Percentiles rank a stretch among this genome's conserved stretches.
phyloP scores from a whole-genome alignment of 2,888 invertebrate species.

The Zhuqinia jingwanae region DNA sequence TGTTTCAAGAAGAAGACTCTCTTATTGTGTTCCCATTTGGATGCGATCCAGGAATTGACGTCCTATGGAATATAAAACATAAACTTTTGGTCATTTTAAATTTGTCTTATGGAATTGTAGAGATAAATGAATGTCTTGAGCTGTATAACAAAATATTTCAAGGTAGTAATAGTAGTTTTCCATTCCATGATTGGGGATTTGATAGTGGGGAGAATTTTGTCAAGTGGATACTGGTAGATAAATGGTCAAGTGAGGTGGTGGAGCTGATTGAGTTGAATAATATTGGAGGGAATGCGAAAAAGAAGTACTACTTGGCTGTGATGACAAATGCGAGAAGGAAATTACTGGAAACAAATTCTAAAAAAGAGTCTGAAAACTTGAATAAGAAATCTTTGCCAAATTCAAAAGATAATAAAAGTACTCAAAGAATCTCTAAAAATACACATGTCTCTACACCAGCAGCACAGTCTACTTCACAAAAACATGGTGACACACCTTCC shows the following conservation, averaged over 20 bases:
- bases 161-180: neutral
- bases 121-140: conserved; percentile 7
- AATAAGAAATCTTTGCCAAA: too few species aligned
- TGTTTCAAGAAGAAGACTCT: conserved; percentile 19
- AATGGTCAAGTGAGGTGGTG: conserved; percentile 6
- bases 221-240: neutral
- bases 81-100: conserved; percentile 42
- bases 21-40: neutral
- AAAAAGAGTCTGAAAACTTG: too few species aligned
- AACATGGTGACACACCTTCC: neutral
- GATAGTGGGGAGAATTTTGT: neutral
- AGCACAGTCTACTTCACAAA: neutral
- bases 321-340: conserved; percentile 34
- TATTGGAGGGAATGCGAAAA: neutral
- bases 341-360: neutral
- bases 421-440: too few species aligned
- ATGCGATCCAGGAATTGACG: neutral
- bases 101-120: conserved; percentile 42
- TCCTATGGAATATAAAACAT: conserved; percentile 56
- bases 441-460: neutral
- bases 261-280: conserved; percentile 8
- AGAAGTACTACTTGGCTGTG: conserved; percentile 17
- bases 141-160: conserved; percentile 44
- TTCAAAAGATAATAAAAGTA: too few species aligned
- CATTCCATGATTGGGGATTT: conserved; percentile 48